Percentiles rank a stretch among this genome's conserved stretches.
These are phyloP conservation scores for Buceros bicornis DNA, from an alignment of 2,797 vertebrate species.

Conservation along the genomic window DNA sequence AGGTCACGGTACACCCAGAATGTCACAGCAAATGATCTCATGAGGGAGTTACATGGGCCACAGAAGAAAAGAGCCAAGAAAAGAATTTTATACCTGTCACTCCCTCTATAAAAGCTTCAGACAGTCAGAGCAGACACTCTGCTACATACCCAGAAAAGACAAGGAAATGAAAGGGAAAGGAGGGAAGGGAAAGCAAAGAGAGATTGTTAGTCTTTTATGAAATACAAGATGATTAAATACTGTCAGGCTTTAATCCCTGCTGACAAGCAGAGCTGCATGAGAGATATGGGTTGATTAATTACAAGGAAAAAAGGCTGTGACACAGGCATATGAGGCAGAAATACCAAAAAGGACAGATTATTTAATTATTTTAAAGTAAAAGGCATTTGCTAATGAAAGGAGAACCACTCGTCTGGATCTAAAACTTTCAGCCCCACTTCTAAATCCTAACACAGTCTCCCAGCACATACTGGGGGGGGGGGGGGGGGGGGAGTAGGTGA, in stretches of 20 bases:
- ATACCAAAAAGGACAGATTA: slow-evolving; percentile 20
- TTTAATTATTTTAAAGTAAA: slow-evolving; percentile 31
- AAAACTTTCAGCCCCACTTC: slow-evolving; percentile 22
- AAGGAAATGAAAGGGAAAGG: slow-evolving; percentile 39
- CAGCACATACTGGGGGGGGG: not conserved
- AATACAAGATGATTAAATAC: slow-evolving; percentile 71
- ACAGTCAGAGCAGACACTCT: not conserved
- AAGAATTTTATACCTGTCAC: slow-evolving; percentile 43
- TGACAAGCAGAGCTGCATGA: slow-evolving; percentile 46
- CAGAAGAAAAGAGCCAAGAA: slow-evolving; percentile 31
- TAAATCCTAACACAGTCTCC: not conserved
- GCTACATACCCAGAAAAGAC: slow-evolving; percentile 19
- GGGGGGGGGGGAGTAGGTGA: too few species aligned
- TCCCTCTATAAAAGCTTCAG: slow-evolving; percentile 28
- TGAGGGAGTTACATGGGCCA: slow-evolving; percentile 32
- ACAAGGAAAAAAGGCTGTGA: slow-evolving; percentile 48
- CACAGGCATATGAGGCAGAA: slow-evolving; percentile 40
- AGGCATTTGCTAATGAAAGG: not conserved
- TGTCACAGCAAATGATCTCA: slow-evolving; percentile 52
- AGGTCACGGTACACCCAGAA: slow-evolving; percentile 40
- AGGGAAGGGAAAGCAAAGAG: slow-evolving; percentile 28
- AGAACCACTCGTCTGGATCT: not conserved
- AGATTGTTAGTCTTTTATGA: slow-evolving; percentile 47
- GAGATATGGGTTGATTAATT: slow-evolving; percentile 66
- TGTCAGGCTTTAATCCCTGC: slow-evolving; percentile 62